Evolutionary conservation across 2,797 vertebrate species (phyloP).

Genomic region (Mionectes olivaceus): DNA sequence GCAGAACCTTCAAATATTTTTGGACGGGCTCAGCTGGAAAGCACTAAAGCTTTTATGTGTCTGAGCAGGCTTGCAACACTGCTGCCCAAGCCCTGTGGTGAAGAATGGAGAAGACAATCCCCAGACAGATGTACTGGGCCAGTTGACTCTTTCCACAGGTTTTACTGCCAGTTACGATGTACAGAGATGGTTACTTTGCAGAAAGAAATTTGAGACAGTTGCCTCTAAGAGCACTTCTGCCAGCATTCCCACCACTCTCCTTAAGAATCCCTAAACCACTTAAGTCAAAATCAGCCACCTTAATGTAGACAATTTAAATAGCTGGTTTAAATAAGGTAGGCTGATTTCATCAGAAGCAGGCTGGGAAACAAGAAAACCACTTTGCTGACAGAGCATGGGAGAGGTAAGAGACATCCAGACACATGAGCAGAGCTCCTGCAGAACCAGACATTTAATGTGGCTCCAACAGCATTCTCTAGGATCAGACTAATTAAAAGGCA

Average conservation of each 20-base stretch:
- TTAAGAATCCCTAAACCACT: neutral
- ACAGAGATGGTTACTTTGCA: neutral
- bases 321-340: neutral
- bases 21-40: neutral
- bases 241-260: neutral
- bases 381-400: neutral
- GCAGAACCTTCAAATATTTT: neutral
- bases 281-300: neutral
- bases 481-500: neutral
- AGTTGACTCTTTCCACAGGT: neutral
- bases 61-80: neutral
- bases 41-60: neutral
- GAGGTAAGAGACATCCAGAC: neutral
- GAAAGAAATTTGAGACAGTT: neutral
- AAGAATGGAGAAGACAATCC: neutral
- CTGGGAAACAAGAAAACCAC: neutral
- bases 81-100: neutral
- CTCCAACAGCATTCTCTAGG: neutral
- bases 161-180: neutral
- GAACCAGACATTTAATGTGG: neutral
- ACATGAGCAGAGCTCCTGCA: neutral
- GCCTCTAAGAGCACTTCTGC: neutral
- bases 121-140: accelerated
- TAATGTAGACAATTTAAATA: neutral
- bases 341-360: neutral